Conservation (phyloP, 2,797 vertebrate species). For the Amphiprion clarkii region DNA sequence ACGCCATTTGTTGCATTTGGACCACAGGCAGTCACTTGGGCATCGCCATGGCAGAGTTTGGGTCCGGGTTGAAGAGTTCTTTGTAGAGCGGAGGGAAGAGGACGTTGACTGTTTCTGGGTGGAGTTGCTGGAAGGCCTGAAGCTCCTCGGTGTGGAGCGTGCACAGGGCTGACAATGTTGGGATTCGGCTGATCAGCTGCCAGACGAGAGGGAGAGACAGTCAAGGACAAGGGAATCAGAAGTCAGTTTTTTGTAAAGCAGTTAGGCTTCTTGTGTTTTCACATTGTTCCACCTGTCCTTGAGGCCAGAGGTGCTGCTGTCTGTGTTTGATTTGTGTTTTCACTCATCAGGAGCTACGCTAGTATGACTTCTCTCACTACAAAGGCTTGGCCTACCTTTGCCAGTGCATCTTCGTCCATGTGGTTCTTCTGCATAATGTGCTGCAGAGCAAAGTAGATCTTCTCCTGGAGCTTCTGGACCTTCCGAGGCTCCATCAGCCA, state of each 20-base stretch:
- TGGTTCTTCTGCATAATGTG: conserved; percentile 99
- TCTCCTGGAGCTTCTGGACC: conserved; percentile 99
- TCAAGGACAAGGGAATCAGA: conserved; percentile 20
- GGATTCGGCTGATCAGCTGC: conserved; percentile 98
- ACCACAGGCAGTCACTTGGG: conserved; percentile 92
- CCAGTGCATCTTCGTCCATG: conserved; percentile 95
- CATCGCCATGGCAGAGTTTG: conserved; percentile 91
- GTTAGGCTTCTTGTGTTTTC: background rate
- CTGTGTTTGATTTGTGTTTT: conserved; percentile 4
- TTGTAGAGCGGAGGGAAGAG: conserved; percentile 99
- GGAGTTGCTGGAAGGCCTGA: conserved; percentile 98
- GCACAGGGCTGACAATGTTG: conserved; percentile 97
- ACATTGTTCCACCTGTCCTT: background rate
- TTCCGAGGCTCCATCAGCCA: conserved; percentile 99
- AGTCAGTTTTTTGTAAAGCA: conserved; percentile 1
- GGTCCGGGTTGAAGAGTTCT: conserved; percentile 99
- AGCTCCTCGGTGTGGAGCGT: conserved; percentile 99
- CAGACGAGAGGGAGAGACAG: conserved; percentile 48
- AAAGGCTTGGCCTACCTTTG: conserved; percentile 88
- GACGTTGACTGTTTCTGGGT: conserved; percentile 98
- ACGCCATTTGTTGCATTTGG: conserved; percentile 71
- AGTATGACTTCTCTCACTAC: background rate
- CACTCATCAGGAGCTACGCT: background rate
- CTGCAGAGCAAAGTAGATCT: conserved; percentile 99
- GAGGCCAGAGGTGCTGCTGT: background rate